Percentiles rank a stretch among this genome's conserved stretches.
These are phyloP conservation scores for Ostrea edulis DNA, from an alignment of 1,140 invertebrate species.

Conservation along the genomic window DNA sequence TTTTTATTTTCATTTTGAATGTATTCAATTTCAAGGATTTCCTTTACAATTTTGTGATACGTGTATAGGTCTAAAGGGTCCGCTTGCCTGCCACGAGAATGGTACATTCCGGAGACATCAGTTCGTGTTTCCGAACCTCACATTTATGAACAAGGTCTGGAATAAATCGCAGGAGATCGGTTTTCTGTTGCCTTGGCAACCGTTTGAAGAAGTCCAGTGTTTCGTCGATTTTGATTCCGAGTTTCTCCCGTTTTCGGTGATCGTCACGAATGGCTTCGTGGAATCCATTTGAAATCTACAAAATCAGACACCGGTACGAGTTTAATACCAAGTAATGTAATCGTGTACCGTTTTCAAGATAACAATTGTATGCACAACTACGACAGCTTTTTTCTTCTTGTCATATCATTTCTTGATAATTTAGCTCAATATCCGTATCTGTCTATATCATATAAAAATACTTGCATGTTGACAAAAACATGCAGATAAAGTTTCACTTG, in stretches of 20 bases:
- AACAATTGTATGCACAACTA: too few relatives aligned
- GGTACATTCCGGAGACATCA: slow-evolving; percentile 64
- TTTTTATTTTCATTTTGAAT: too few relatives aligned
- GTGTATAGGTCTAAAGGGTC: not conserved
- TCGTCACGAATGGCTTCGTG: slow-evolving; percentile 57
- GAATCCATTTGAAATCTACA: slow-evolving; percentile 53
- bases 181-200: slow-evolving; percentile 57
- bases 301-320: not conserved
- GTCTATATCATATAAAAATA: too few relatives aligned
- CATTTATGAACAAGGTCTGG: slow-evolving; percentile 49
- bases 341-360: too few relatives aligned
- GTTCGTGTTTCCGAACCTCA: slow-evolving; percentile 51
- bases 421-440: too few relatives aligned
- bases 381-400: too few relatives aligned
- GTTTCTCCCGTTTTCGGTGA: slow-evolving; percentile 51
- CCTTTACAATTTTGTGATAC: not conserved
- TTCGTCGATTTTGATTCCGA: slow-evolving; percentile 55
- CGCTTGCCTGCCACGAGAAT: slow-evolving; percentile 63
- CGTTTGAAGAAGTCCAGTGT: slow-evolving; percentile 48
- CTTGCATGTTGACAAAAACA: too few relatives aligned
- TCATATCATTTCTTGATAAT: too few relatives aligned
- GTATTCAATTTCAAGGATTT: not conserved
- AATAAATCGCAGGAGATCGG: slow-evolving; percentile 63
- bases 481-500: too few relatives aligned
- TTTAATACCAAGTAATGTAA: not conserved